phyloP scores from a whole-genome alignment of 2,888 invertebrate species.

The Sinodicranocentrus sp. region DNA sequence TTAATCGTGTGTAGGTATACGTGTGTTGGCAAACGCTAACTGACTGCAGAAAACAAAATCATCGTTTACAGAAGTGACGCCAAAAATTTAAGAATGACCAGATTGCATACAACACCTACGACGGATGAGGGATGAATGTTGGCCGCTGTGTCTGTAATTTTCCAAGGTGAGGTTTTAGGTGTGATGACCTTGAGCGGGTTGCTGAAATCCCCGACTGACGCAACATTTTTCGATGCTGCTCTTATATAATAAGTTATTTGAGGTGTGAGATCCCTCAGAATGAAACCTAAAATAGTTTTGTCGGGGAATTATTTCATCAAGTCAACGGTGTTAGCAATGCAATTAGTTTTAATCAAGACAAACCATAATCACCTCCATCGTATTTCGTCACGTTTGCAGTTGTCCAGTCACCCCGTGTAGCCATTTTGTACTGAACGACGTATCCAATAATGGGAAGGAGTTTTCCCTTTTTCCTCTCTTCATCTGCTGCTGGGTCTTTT shows the following conservation, averaged over 20 bases:
- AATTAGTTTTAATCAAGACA: neutral
- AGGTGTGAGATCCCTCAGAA: slow-evolving; percentile 74
- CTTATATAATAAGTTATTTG: slow-evolving; percentile 74
- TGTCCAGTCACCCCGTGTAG: slow-evolving; percentile 74
- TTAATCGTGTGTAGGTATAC: neutral
- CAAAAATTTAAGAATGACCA: slow-evolving; percentile 66
- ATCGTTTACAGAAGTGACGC: slow-evolving; percentile 58
- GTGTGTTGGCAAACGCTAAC: slow-evolving; percentile 53
- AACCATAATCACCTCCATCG: slow-evolving; percentile 66
- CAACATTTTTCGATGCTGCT: slow-evolving; percentile 75
- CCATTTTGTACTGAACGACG: slow-evolving; percentile 76
- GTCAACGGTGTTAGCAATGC: neutral
- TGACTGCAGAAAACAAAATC: slow-evolving; percentile 30
- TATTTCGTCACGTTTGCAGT: slow-evolving; percentile 72
- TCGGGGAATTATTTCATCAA: neutral
- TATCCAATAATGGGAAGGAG: slow-evolving; percentile 74
- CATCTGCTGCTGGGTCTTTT: slow-evolving; percentile 66
- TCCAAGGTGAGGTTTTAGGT: slow-evolving; percentile 68
- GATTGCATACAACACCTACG: slow-evolving; percentile 68
- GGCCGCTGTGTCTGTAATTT: slow-evolving; percentile 63
- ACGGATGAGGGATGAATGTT: slow-evolving; percentile 66
- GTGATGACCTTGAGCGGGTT: slow-evolving; percentile 71
- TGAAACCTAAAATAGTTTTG: slow-evolving; percentile 68
- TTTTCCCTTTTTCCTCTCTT: slow-evolving; percentile 73
- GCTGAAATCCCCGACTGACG: slow-evolving; percentile 75